Conservation (phyloP, 2,797 vertebrate species). For the Silurus lanzhouensis region DNA sequence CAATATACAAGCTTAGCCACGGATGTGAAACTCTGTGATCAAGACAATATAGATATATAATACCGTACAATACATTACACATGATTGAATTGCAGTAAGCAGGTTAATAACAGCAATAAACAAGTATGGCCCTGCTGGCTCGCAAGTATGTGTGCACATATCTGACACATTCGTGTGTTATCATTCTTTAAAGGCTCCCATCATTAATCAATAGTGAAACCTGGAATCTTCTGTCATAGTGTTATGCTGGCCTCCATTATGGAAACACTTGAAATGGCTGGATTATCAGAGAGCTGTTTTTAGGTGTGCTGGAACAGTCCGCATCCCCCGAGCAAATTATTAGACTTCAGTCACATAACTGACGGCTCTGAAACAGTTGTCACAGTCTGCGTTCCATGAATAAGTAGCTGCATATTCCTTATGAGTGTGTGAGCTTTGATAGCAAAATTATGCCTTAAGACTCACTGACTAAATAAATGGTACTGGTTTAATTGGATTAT, state of each 20-base stretch:
- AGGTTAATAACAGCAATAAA: not conserved
- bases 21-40: not conserved
- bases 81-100: not conserved
- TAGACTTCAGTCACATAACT: constrained; percentile 67
- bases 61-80: not conserved
- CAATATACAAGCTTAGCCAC: not conserved
- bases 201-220: constrained; percentile 46
- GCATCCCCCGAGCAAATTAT: constrained; percentile 77
- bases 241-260: constrained; percentile 67
- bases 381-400: constrained; percentile 62
- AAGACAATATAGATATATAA: not conserved
- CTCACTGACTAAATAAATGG: not conserved
- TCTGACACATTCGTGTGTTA: constrained; percentile 48
- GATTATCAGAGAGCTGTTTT: constrained; percentile 76
- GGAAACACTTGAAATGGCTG: constrained; percentile 74
- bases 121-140: constrained; percentile 1
- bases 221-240: constrained; percentile 58
- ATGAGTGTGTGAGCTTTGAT: not conserved
- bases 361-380: constrained; percentile 68
- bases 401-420: not conserved
- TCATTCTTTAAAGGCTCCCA: constrained; percentile 61
- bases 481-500: not conserved
- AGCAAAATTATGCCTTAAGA: not conserved
- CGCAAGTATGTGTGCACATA: constrained; percentile 24
- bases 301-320: constrained; percentile 69